Percentiles rank a stretch among this genome's conserved stretches.
These are phyloP conservation scores for Apteryx owenii DNA, from an alignment of 2,113 vertebrate genomes.

Conservation along the genomic window DNA sequence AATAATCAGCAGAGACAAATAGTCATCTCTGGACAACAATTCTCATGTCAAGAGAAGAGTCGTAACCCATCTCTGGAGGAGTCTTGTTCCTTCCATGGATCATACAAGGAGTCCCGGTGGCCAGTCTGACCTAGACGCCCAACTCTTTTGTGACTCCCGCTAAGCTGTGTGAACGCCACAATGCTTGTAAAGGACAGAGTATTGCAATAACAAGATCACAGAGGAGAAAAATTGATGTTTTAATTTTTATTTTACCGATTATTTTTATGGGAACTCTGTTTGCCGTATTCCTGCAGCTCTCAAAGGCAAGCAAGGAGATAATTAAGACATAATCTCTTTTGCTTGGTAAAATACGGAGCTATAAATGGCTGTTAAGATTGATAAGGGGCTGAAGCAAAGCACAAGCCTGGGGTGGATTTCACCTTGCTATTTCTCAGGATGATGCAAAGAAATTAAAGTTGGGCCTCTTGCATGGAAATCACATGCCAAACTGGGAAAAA, in stretches of 20 bases:
- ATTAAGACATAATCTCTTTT: slow-evolving; percentile 41
- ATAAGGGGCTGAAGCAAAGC: neutral
- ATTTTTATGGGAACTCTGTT: neutral
- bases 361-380: slow-evolving; percentile 32
- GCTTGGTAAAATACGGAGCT: slow-evolving; percentile 20
- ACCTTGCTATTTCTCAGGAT: neutral
- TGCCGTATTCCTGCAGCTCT: neutral
- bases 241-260: slow-evolving; percentile 21
- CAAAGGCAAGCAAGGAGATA: neutral
- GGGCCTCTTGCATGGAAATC: neutral
- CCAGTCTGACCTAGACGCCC: too few relatives aligned
- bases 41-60: neutral
- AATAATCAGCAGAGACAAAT: neutral
- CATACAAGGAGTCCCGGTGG: neutral
- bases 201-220: neutral
- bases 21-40: neutral
- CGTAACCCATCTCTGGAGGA: neutral
- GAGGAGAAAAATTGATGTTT: neutral
- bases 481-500: neutral
- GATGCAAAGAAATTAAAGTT: neutral
- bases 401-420: slow-evolving; percentile 2
- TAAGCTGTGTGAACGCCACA: neutral
- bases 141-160: neutral
- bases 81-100: neutral
- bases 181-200: neutral